phyloP scores from a whole-genome alignment of 2,888 invertebrate species.

The Taphrorychus bicolor region DNA sequence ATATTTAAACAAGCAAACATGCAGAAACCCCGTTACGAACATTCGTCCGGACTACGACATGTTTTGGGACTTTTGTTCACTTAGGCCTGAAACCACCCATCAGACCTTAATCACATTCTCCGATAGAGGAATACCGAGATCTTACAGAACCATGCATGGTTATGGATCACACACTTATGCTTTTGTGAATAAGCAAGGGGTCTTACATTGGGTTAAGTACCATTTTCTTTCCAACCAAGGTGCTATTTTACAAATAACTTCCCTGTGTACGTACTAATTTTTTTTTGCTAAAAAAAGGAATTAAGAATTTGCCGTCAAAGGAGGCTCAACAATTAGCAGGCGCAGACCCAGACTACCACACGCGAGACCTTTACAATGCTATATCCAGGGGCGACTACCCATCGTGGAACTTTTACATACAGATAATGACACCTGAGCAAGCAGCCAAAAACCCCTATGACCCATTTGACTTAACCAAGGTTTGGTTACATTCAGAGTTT shows the following conservation, averaged over 20 bases:
- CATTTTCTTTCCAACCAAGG: slow-evolving; percentile 89
- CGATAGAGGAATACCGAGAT: slow-evolving; percentile 93
- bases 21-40: slow-evolving; percentile 90
- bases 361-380: slow-evolving; percentile 69
- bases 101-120: slow-evolving; percentile 87
- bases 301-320: slow-evolving; percentile 75
- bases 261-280: slow-evolving; percentile 1
- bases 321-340: slow-evolving; percentile 75
- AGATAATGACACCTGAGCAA: slow-evolving; percentile 86
- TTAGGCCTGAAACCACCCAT: slow-evolving; percentile 87
- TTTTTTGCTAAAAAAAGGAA: slow-evolving; percentile 59
- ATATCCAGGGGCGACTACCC: slow-evolving; percentile 77
- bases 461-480: slow-evolving; percentile 92
- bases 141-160: slow-evolving; percentile 75
- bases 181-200: slow-evolving; percentile 76
- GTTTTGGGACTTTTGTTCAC: slow-evolving; percentile 94
- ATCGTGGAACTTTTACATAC: slow-evolving; percentile 64
- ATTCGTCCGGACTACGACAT: slow-evolving; percentile 86
- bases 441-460: slow-evolving; percentile 81
- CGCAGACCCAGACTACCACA: slow-evolving; percentile 85
- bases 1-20: slow-evolving; percentile 6
- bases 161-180: slow-evolving; percentile 95
- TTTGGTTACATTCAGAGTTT: slow-evolving; percentile 89
- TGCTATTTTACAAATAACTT: neutral
- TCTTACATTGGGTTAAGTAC: slow-evolving; percentile 84